Percentiles rank a stretch among this genome's conserved stretches.
These are phyloP conservation scores for Neoscelio sp. DNA, from an alignment of 2,888 invertebrate genomes.

Conservation along the genomic window DNA sequence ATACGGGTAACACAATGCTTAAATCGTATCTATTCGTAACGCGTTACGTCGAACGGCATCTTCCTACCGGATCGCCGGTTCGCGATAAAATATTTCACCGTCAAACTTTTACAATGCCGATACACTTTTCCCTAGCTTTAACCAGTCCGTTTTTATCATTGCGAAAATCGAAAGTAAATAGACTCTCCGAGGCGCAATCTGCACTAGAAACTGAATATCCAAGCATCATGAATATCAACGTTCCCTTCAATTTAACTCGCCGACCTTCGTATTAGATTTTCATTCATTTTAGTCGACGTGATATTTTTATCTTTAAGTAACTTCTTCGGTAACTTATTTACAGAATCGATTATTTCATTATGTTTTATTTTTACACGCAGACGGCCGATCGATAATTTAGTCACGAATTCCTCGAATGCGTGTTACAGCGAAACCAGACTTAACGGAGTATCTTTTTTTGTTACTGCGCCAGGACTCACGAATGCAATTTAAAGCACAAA, in stretches of 20 bases:
- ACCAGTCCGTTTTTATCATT: not conserved
- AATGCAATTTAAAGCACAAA: constrained; percentile 20
- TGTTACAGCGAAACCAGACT: constrained; percentile 35
- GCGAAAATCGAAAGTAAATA: constrained; percentile 29
- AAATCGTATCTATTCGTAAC: no score
- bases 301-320: constrained; percentile 43
- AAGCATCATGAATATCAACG: constrained; percentile 7
- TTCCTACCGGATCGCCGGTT: not conserved
- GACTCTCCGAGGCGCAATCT: not conserved
- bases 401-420: constrained; percentile 51
- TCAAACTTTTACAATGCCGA: constrained; percentile 10
- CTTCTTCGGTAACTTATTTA: constrained; percentile 36
- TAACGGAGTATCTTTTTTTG: constrained; percentile 26
- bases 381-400: constrained; percentile 47
- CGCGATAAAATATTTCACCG: not conserved
- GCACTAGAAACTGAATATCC: constrained; percentile 5
- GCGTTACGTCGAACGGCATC: no score
- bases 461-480: constrained; percentile 11
- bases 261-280: constrained; percentile 35
- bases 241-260: constrained; percentile 10
- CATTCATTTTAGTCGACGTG: constrained; percentile 12
- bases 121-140: not conserved
- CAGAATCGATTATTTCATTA: constrained; percentile 52
- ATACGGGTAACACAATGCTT: no score
- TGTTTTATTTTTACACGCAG: constrained; percentile 48